These are phyloP conservation scores for Yoshiicerus persimilis DNA, from an alignment of 1,140 invertebrate genomes.

Conservation along the genomic window DNA sequence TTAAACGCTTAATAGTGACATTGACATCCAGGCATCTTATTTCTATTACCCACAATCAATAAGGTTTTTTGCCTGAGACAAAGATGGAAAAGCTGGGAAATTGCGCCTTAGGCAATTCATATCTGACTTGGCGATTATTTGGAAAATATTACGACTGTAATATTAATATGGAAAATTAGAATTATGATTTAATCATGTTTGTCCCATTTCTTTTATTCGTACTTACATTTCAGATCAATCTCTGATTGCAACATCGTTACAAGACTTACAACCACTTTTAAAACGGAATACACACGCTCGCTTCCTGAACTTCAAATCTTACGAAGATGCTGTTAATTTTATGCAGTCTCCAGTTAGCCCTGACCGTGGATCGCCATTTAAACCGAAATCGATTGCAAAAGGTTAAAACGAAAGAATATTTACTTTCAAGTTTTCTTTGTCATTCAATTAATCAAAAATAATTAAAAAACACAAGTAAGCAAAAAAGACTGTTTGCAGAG, in stretches of 20 bases:
- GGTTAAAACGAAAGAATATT: too few relatives aligned
- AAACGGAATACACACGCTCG: not conserved
- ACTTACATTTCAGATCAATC: not conserved
- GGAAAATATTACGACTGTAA: too few relatives aligned
- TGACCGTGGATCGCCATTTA: not conserved
- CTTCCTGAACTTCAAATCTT: not conserved
- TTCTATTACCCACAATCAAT: too few relatives aligned
- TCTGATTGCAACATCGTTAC: not conserved
- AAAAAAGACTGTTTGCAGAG: too few relatives aligned
- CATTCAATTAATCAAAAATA: too few relatives aligned
- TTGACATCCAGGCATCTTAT: too few relatives aligned
- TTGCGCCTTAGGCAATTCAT: too few relatives aligned
- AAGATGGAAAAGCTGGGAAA: too few relatives aligned
- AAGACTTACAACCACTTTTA: not conserved
- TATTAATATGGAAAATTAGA: not conserved
- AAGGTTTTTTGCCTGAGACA: too few relatives aligned
- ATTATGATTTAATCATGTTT: not conserved
- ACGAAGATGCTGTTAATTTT: not conserved
- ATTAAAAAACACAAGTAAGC: too few relatives aligned
- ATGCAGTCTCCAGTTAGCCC: not conserved
- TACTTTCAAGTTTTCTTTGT: too few relatives aligned
- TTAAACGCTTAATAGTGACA: not conserved
- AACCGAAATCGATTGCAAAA: not conserved
- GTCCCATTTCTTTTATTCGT: not conserved
- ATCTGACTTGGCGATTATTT: too few relatives aligned